Evolutionary conservation across 1,140 invertebrate species (phyloP).

Genomic region (Cheumatopsyche charites): DNA sequence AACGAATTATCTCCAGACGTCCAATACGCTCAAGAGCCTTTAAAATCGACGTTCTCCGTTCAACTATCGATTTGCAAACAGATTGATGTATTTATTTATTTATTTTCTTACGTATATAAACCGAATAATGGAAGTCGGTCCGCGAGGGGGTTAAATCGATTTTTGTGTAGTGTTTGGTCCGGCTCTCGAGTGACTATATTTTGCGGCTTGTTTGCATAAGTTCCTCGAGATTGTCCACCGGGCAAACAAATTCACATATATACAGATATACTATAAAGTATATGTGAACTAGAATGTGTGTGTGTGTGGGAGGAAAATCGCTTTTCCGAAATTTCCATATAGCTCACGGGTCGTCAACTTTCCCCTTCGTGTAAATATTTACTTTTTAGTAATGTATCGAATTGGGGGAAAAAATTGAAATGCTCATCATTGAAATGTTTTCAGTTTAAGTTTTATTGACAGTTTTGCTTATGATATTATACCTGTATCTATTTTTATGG

Average conservation of each 20-base stretch:
- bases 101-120: too few relatives aligned
- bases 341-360: conserved; percentile 4
- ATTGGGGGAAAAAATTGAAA: conserved; percentile 24
- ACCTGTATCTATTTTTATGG: too few relatives aligned
- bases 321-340: conserved; percentile 33
- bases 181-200: conserved; percentile 10
- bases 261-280: too few relatives aligned
- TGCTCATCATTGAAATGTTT: too few relatives aligned
- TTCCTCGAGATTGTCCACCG: conserved; percentile 23
- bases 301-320: conserved; percentile 4
- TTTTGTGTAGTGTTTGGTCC: conserved; percentile 24
- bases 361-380: conserved; percentile 35
- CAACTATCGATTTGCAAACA: too few relatives aligned
- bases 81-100: too few relatives aligned
- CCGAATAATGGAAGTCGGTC: background rate
- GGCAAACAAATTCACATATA: conserved; percentile 16
- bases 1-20: too few relatives aligned
- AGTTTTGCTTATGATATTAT: too few relatives aligned
- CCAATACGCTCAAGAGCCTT: too few relatives aligned
- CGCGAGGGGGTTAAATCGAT: conserved; percentile 5
- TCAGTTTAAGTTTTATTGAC: too few relatives aligned
- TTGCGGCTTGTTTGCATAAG: conserved; percentile 25
- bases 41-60: too few relatives aligned
- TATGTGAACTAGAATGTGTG: too few relatives aligned
- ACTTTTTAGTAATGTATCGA: conserved; percentile 31